These are phyloP conservation scores for Phoeniculus purpureus DNA, from an alignment of 2,797 vertebrate genomes.

Conservation along the genomic window DNA sequence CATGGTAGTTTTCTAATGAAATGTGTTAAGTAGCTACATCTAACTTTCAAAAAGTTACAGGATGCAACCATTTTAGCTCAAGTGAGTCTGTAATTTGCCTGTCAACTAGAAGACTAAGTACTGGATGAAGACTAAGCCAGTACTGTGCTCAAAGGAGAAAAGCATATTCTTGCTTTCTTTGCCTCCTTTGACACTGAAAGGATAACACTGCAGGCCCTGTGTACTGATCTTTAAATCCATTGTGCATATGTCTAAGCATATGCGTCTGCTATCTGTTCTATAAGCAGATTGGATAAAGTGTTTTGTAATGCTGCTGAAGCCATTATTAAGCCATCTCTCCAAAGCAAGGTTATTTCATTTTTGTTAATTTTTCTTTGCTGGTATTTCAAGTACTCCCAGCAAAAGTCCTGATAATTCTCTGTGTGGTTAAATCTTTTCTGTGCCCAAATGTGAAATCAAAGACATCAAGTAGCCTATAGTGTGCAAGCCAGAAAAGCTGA, in stretches of 20 bases:
- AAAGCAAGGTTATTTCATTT: not conserved
- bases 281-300: not conserved
- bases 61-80: not conserved
- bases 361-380: not conserved
- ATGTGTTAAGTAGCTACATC: not conserved
- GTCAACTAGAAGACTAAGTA: not conserved
- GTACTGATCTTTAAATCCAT: not conserved
- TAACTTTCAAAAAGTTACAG: not conserved
- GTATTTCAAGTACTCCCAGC: not conserved
- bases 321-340: not conserved
- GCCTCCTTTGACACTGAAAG: not conserved
- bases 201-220: not conserved
- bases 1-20: not conserved
- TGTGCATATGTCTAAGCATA: not conserved
- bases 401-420: not conserved
- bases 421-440: not conserved
- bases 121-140: not conserved
- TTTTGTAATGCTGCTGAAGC: not conserved
- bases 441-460: not conserved
- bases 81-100: not conserved
- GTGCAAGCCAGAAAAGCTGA: not conserved
- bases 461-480: not conserved
- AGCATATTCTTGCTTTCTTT: not conserved
- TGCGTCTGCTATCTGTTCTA: not conserved
- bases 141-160: not conserved